Evolutionary conservation across 2,113 vertebrate species (phyloP).

Genomic region (Tor tambroides): DNA sequence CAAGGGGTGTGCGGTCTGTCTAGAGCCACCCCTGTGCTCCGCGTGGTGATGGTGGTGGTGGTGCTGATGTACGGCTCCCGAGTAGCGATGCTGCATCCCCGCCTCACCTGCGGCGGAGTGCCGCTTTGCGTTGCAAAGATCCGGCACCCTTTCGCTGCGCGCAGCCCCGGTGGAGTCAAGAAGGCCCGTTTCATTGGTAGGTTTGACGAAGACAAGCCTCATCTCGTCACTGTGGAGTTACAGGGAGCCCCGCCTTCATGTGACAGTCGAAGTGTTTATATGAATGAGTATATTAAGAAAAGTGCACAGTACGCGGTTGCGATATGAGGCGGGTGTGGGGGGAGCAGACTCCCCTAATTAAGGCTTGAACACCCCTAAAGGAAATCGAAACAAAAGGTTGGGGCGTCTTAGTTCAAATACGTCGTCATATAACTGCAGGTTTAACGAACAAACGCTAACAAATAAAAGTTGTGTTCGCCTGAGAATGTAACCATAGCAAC

Average conservation of each 20-base stretch:
- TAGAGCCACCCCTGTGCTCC: constrained; percentile 43
- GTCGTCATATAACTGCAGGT: background rate
- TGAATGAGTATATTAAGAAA: constrained; percentile 21
- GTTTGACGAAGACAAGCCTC: constrained; percentile 80
- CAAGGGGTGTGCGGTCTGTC: constrained; percentile 61
- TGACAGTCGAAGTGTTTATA: constrained; percentile 24
- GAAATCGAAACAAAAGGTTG: background rate
- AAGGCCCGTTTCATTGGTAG: constrained; percentile 77
- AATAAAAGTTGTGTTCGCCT: background rate
- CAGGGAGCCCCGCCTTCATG: constrained; percentile 55
- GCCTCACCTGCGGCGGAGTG: constrained; percentile 67
- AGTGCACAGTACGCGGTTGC: background rate
- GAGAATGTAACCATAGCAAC: background rate
- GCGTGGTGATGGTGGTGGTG: constrained; percentile 61
- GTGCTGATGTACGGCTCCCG: constrained; percentile 64
- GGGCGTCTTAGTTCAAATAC: background rate
- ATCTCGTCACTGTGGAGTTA: constrained; percentile 67
- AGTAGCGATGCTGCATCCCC: constrained; percentile 64
- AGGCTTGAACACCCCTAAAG: background rate
- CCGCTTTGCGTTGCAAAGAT: constrained; percentile 65
- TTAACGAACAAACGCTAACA: background rate
- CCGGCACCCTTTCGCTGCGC: constrained; percentile 66
- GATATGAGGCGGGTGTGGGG: background rate
- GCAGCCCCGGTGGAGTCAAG: constrained; percentile 77
- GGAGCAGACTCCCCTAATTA: background rate